Base-by-base conservation (phyloP, 2,797 vertebrate genomes). In the Bufotes viridis region DNA sequence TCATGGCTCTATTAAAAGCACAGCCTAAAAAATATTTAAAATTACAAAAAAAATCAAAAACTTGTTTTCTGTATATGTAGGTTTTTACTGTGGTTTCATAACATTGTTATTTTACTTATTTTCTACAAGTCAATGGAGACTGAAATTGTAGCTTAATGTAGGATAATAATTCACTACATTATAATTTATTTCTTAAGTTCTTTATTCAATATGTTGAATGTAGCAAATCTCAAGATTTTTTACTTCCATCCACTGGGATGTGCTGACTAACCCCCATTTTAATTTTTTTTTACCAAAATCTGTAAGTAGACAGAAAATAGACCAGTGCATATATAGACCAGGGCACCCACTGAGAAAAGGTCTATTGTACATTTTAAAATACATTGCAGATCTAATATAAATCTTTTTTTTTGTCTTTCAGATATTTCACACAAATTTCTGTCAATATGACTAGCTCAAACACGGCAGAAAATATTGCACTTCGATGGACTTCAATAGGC, bases 401-500 rank as follows among this genome's bases (percentile, higher is more conserved):
- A 58, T 51, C n/a, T 78, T 11, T 78, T 10, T 78, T 89, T 90
- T 81, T 92, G 78, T 90, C 61, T 93, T 87, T 7, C 90, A 99
- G 98, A 93, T 94, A 95, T 94, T 90, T 97, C 93, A 87, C 95
- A 90, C 92, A 94, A 87, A 87, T 95, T 51, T 89, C 94, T 90
- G 82, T 90, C 84, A 94, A 93, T 63, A 93, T 94, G 88, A 94
- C 93, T 1, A 96, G 96, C 87, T 93, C 92, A 83, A 94, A 94
- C 63, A 87, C 94, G 89, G 96, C 95, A 82, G 91, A 92, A 91
- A 93, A 93, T 78, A 95, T 98, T 78, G 95, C 94, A 93, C 93
- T 90, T 90, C 95, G 94, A n/a, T 99, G 98, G 98, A 93, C 92
- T 79, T 96, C 96, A 76, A 92, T 96, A 42, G 97, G 97, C 76